Evolutionary conservation across 2,113 vertebrate genomes (phyloP).

Genomic region (Leptocoma aspasia): DNA sequence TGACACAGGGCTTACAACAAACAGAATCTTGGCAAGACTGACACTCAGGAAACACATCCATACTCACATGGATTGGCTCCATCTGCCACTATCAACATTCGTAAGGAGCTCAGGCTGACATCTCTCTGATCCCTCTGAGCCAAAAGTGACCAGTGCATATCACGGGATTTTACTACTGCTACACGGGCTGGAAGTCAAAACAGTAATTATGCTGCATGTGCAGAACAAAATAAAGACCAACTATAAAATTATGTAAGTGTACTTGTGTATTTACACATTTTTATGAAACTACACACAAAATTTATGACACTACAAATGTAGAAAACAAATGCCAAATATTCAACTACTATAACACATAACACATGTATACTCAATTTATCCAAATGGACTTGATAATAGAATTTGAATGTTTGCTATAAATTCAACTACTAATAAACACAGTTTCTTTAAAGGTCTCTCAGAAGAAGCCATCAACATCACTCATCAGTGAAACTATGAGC

Average conservation of each 20-base stretch:
- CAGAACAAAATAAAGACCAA: not conserved
- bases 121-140: constrained; percentile 94
- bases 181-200: constrained; percentile 75
- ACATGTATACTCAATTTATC: fast-evolving
- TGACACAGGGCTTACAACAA: not conserved
- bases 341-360: not conserved
- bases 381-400: not conserved
- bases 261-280: not conserved
- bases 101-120: constrained; percentile 88
- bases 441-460: not conserved
- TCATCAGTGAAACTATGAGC: not conserved
- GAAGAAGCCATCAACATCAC: not conserved
- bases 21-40: not conserved
- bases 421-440: not conserved
- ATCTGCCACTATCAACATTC: constrained; percentile 93
- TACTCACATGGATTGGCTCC: constrained; percentile 97
- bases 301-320: not conserved
- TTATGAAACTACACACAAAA: not conserved
- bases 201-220: not conserved
- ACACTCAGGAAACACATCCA: not conserved
- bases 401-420: not conserved
- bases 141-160: constrained; percentile 98
- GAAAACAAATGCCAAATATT: not conserved
- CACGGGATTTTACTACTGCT: constrained; percentile 92
- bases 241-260: not conserved